Conservation (phyloP, 2,888 invertebrate genomes). For the Athalia circularis region DNA sequence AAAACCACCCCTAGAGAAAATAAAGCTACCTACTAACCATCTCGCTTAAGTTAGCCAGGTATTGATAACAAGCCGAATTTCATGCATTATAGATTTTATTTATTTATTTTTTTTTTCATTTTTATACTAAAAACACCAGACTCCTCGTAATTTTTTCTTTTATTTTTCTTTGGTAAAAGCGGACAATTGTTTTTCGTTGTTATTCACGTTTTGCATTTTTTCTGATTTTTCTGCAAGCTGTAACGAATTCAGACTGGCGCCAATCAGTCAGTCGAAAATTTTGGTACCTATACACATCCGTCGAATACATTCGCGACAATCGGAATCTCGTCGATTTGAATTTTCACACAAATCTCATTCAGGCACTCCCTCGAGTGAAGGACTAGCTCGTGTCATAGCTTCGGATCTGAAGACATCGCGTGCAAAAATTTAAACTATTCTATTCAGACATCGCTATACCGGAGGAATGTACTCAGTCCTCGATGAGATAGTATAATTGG, state of each 20-base stretch:
- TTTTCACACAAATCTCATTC: constrained; percentile 43
- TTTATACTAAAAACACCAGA: neutral
- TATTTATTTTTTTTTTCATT: neutral
- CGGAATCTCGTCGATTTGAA: neutral
- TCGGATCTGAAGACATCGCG: constrained; percentile 45
- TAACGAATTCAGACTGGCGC: too few species aligned
- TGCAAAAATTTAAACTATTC: constrained; percentile 16
- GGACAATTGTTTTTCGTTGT: too few species aligned
- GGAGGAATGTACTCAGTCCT: constrained; percentile 37
- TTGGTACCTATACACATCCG: neutral
- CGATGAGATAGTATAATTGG: neutral
- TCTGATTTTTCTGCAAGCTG: too few species aligned
- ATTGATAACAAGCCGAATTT: constrained; percentile 36
- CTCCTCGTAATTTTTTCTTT: neutral
- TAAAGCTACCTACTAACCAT: constrained; percentile 28
- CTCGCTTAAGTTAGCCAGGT: neutral
- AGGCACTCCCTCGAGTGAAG: neutral
- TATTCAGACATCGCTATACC: neutral
- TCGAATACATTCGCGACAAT: constrained; percentile 4
- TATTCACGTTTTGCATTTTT: too few species aligned
- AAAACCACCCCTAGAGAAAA: constrained; percentile 49
- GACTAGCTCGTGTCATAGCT: neutral
- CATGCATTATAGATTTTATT: neutral
- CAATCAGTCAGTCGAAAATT: neutral
- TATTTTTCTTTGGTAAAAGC: too few species aligned